Evolutionary conservation across 2,113 vertebrate genomes (phyloP).

Genomic region (Recurvirostra avosetta): DNA sequence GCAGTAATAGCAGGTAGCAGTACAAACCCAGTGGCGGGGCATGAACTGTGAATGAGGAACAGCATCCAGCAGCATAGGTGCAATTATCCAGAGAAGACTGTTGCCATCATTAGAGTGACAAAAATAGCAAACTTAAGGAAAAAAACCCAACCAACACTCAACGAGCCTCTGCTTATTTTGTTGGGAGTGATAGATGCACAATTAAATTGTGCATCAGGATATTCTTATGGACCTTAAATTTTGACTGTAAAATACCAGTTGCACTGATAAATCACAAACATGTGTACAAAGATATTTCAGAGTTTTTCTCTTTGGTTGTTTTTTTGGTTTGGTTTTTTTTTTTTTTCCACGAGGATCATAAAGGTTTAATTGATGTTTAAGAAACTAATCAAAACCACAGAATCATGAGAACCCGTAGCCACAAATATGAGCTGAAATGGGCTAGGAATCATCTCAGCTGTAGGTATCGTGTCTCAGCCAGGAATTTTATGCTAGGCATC

Average conservation of each 20-base stretch:
- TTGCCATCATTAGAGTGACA: not conserved
- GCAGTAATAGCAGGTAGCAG: not conserved
- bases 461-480: not conserved
- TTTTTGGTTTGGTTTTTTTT: not conserved
- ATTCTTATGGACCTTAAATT: not conserved
- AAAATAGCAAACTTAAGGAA: not conserved
- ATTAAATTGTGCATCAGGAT: not conserved
- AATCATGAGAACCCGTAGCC: not conserved
- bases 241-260: not conserved
- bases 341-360: not conserved
- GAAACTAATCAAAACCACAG: not conserved
- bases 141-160: not conserved
- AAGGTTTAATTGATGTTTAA: not conserved
- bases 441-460: not conserved
- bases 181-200: not conserved
- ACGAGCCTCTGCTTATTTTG: not conserved
- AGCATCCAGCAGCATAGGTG: not conserved
- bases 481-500: not conserved
- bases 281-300: not conserved
- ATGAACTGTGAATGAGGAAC: not conserved
- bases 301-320: not conserved
- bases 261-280: not conserved
- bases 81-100: not conserved
- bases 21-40: not conserved
- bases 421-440: not conserved